These are phyloP conservation scores for Tenualosa ilisha DNA, from an alignment of 2,797 vertebrate genomes.

Conservation along the genomic window DNA sequence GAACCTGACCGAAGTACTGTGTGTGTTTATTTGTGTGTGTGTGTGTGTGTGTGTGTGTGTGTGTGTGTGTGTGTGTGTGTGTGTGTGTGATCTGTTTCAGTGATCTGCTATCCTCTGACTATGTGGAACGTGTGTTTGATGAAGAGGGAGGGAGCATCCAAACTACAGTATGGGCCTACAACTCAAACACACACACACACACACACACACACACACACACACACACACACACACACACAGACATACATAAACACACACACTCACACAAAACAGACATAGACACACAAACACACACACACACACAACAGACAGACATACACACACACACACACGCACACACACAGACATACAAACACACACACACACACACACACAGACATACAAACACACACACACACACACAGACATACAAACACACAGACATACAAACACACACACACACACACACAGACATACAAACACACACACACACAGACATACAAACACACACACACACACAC, in stretches of 20 bases:
- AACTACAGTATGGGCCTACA: not conserved
- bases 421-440: no score
- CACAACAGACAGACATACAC: not conserved
- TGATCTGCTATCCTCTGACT: not conserved
- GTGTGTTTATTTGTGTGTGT: not conserved
- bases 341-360: not conserved
- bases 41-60: not conserved
- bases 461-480: no score
- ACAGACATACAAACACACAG: not conserved
- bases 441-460: no score
- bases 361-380: not conserved
- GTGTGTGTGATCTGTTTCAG: not conserved
- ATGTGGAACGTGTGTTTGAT: conserved; percentile 11
- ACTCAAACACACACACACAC: not conserved
- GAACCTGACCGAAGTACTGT: not conserved
- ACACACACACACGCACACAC: not conserved
- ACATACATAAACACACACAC: no score
- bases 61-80: not conserved
- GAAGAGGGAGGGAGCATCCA: not conserved
- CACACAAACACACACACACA: no score
- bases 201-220: not conserved
- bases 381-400: not conserved
- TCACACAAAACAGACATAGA: no score
- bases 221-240: no score
- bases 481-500: not conserved